Conservation (phyloP, 2,888 invertebrate species). For the Sesia apiformis region DNA sequence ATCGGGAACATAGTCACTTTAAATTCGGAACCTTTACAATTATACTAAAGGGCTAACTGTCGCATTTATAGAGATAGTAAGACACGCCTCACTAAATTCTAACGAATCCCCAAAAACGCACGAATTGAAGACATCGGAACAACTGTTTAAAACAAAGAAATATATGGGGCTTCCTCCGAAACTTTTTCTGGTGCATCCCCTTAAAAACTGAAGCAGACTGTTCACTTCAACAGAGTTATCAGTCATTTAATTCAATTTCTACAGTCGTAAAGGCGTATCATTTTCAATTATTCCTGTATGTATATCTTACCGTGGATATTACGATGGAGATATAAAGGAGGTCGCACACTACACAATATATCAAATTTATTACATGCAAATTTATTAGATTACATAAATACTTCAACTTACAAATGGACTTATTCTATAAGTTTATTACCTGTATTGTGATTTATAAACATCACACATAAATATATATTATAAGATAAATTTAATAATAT, state of each 20-base stretch:
- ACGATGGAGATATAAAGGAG: too few relatives aligned
- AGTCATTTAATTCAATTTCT: not conserved
- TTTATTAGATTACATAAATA: too few relatives aligned
- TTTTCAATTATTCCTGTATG: not conserved
- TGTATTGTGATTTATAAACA: too few relatives aligned
- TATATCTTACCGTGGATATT: too few relatives aligned
- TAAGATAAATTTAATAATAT: too few relatives aligned
- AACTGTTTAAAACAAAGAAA: conserved; percentile 23
- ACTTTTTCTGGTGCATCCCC: not conserved
- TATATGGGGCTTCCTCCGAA: conserved; percentile 10
- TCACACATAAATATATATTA: too few relatives aligned
- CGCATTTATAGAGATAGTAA: conserved; percentile 3
- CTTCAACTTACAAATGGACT: too few relatives aligned
- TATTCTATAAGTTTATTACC: too few relatives aligned
- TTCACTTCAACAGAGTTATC: not conserved
- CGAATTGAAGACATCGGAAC: conserved; percentile 12
- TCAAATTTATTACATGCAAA: too few relatives aligned
- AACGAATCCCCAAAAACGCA: not conserved
- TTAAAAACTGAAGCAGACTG: not conserved
- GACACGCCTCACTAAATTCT: conserved; percentile 1
- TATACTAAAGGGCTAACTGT: conserved; percentile 1
- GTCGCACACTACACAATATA: too few relatives aligned
- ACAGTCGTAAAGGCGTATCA: not conserved
- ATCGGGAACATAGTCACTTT: not conserved
- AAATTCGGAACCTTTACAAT: not conserved